Percentiles rank a stretch among this genome's conserved stretches.
Conservation (phyloP, 2,113 vertebrate genomes). For the Hyla sarda region DNA sequence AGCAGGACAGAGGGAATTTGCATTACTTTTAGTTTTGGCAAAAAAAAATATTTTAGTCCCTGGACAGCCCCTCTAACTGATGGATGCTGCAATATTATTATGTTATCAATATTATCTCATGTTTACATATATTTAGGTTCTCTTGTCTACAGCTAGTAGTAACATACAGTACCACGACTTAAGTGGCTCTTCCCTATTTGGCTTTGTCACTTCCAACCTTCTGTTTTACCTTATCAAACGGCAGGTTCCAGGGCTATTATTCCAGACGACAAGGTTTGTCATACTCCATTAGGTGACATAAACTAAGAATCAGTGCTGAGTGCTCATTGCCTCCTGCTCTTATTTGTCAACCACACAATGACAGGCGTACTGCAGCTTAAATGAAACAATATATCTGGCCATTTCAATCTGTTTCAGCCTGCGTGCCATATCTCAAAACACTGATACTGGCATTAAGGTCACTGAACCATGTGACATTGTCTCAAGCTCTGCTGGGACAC, state of each 20-base stretch:
- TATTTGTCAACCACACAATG: conserved; percentile 77
- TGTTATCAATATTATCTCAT: too few species aligned
- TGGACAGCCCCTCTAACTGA: too few species aligned
- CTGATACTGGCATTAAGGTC: conserved; percentile 69
- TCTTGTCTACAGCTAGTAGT: background rate
- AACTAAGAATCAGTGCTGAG: conserved; percentile 61
- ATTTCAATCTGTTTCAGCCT: conserved; percentile 73
- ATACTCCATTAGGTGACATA: conserved; percentile 73
- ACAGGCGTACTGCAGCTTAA: conserved; percentile 79
- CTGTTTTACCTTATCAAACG: conserved; percentile 61
- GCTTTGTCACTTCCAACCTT: background rate
- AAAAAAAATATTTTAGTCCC: too few species aligned
- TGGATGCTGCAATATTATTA: too few species aligned
- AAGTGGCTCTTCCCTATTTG: background rate
- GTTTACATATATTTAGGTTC: background rate
- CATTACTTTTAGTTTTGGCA: too few species aligned
- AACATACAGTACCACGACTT: background rate
- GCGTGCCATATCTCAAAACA: conserved; percentile 64
- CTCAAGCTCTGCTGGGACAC: background rate
- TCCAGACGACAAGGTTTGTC: conserved; percentile 75
- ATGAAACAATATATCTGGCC: conserved; percentile 82
- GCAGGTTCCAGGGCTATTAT: conserved; percentile 67
- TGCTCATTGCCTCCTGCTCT: conserved; percentile 68
- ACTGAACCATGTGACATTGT: conserved; percentile 51
- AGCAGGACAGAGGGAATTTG: too few species aligned